These are phyloP conservation scores for Meles meles DNA, from an alignment of 2,113 vertebrate genomes.

Conservation along the genomic window DNA sequence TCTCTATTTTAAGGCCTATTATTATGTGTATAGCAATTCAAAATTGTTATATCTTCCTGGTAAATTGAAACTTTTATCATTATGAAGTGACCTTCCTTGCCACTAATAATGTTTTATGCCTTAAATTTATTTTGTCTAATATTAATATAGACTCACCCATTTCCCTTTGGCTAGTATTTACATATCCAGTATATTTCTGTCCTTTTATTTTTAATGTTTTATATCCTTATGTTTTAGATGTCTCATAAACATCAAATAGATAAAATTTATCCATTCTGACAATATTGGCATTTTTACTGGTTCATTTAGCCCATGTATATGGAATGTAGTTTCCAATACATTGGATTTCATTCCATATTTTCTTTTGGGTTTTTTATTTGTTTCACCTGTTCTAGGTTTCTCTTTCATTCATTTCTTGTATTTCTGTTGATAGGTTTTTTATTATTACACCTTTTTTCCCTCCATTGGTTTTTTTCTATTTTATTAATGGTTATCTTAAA, in stretches of 20 bases:
- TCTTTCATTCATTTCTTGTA: neutral
- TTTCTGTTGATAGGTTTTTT: neutral
- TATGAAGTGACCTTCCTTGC: neutral
- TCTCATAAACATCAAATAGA: neutral
- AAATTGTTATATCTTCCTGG: neutral
- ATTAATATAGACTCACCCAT: neutral
- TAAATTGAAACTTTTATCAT: neutral
- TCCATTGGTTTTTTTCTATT: neutral
- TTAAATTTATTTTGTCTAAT: neutral
- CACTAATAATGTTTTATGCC: neutral
- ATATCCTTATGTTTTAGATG: neutral
- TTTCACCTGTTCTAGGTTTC: neutral
- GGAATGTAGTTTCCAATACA: neutral
- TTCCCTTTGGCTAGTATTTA: neutral
- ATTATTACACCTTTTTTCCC: neutral
- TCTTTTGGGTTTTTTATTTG: neutral
- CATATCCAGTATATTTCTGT: neutral
- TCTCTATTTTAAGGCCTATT: neutral
- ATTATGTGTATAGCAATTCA: neutral
- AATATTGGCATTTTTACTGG: neutral
- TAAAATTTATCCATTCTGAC: neutral
- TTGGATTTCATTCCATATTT: neutral
- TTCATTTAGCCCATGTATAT: neutral
- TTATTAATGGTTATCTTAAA: neutral
- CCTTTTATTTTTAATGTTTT: neutral